Evolutionary conservation across 2,797 vertebrate species (phyloP), one percentile per base, ranked within the genome.

Genomic region (Enoplosus armatus): DNA sequence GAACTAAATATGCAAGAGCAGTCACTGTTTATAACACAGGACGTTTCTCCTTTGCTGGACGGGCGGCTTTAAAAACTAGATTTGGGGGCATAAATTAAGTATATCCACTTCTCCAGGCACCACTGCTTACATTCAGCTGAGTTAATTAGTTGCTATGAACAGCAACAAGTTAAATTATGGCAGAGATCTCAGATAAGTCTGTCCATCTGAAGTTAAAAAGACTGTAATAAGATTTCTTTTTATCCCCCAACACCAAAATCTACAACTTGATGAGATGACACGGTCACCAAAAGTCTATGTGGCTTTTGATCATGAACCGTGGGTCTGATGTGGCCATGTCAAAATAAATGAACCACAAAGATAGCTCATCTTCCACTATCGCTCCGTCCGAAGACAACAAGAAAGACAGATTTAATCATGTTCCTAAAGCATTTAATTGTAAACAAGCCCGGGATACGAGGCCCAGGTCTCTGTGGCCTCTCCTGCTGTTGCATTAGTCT

Each of bases 401-500:
- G n/a, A 37, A 14, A 58, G 14, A 48, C 31, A 53, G 78, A 74
- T 77, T 73, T 35, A 55, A 70, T 80, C 73, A 12, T 22, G 35
- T 22, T 64, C 7, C 62, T 20, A 2, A 27, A 53, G 66, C 61
- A 10, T 68, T 61, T 84, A 16, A 53, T 37, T n/a, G 51, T 43
- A 35, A 76, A 67, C 58, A 7, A 9, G 31, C 11, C 14, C 3
- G 18, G 61, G 61, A 71, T 60, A 9, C 33, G 75, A 69, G 66
- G 70, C 66, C 58, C 15, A 2, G 24, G 29, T 69, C 55, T 10
- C 47, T 11, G 12, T 15, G 26, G 43, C 35, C 29, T 31, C 70
- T 68, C 61, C 48, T 59, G 48, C 78, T 61, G 73, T 10, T 62
- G 64, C 63, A 26, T 85, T 43, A 43, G 66, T 64, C 53, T 79